These are phyloP conservation scores for Diarsia brunnea DNA, from an alignment of 2,888 invertebrate species.

Conservation along the genomic window DNA sequence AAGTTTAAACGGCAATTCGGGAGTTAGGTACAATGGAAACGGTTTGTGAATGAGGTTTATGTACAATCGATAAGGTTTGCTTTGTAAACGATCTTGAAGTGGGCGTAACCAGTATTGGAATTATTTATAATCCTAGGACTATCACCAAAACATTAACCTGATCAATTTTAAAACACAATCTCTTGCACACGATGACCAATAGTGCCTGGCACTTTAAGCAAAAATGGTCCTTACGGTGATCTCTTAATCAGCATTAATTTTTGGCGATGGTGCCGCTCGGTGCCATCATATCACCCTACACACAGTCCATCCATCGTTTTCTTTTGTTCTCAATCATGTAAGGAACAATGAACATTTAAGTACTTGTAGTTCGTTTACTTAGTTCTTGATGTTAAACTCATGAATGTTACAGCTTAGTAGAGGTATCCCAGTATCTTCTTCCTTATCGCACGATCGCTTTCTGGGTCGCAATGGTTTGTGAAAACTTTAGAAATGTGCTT, in stretches of 20 bases:
- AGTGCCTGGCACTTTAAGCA: no score
- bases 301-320: no score
- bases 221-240: no score
- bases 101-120: neutral
- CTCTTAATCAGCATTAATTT: no score
- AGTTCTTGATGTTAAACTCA: neutral
- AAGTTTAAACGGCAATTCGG: slow-evolving; percentile 82
- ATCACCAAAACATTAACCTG: no score
- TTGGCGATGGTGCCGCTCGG: no score
- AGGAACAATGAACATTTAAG: neutral
- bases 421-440: neutral
- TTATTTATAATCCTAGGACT: no score
- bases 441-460: no score
- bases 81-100: neutral
- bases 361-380: no score
- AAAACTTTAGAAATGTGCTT: neutral
- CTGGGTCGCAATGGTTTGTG: neutral
- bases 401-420: neutral
- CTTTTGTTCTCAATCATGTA: neutral
- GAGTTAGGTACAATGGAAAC: slow-evolving; percentile 72
- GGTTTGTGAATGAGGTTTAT: neutral
- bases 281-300: no score
- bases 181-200: no score
- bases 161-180: no score
- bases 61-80: neutral